These are phyloP conservation scores for Acrossocheilus wenchowensis DNA, from an alignment of 2,797 vertebrate genomes.

Conservation along the genomic window DNA sequence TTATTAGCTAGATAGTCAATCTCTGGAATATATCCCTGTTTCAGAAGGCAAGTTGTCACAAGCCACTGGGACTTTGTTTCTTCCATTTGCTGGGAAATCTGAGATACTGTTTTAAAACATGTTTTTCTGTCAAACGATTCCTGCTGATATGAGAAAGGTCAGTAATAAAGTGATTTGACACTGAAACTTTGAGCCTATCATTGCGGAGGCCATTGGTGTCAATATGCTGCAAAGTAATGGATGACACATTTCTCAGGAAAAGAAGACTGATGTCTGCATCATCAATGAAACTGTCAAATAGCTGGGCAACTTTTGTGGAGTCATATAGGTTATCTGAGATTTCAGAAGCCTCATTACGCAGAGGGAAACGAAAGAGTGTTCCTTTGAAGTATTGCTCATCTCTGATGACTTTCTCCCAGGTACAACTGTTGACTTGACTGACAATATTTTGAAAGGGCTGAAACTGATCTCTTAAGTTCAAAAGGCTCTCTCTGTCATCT, in stretches of 20 bases:
- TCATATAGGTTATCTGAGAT: conserved; percentile 82
- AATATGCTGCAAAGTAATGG: conserved; percentile 74
- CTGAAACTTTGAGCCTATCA: conserved; percentile 72
- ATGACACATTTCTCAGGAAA: conserved; percentile 81
- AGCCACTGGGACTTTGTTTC: conserved; percentile 73
- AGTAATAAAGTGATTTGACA: conserved; percentile 54
- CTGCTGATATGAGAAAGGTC: conserved; percentile 38
- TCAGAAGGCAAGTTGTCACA: conserved; percentile 74
- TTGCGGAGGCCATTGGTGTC: conserved; percentile 64
- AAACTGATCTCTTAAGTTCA: conserved; percentile 78
- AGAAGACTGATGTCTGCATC: conserved; percentile 85
- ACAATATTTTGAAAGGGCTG: conserved; percentile 81
- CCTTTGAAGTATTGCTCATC: conserved; percentile 75
- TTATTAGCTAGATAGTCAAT: conserved; percentile 76
- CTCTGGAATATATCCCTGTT: conserved; percentile 64
- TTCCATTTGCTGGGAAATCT: conserved; percentile 54
- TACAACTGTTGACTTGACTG: conserved; percentile 64
- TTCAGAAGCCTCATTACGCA: conserved; percentile 76
- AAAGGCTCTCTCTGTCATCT: conserved; percentile 71
- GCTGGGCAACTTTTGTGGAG: conserved; percentile 71
- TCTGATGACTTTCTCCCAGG: conserved; percentile 71
- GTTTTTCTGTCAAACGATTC: conserved; percentile 57
- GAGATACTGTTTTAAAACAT: conserved; percentile 71
- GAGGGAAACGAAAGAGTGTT: conserved; percentile 86
- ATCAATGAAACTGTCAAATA: conserved; percentile 82